Conservation (phyloP, 2,113 vertebrate species). For the Rutilus rutilus region DNA sequence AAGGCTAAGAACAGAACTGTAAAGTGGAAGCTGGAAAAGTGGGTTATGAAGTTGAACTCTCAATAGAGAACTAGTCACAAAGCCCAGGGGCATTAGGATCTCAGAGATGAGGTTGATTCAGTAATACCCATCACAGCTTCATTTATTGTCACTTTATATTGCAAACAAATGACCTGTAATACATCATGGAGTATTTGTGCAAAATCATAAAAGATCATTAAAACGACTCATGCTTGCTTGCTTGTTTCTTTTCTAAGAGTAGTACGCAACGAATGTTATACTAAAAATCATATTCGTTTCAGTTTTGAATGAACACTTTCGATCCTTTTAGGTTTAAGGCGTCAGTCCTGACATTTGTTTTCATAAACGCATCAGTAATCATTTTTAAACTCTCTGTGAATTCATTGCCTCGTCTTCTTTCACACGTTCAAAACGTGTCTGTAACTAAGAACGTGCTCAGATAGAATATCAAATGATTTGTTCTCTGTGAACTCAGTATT, state of each 20-base stretch:
- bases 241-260: background rate
- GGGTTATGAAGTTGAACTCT: constrained; percentile 23
- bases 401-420: background rate
- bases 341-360: background rate
- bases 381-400: background rate
- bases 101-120: background rate
- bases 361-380: background rate
- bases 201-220: background rate
- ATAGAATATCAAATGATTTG: background rate
- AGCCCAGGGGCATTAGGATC: background rate
- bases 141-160: background rate
- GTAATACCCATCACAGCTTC: constrained; percentile 7
- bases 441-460: background rate
- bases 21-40: constrained; percentile 18
- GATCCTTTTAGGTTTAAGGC: background rate
- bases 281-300: background rate
- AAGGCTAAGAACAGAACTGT: constrained; percentile 15
- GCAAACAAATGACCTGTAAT: background rate
- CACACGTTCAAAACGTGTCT: background rate
- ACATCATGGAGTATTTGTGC: background rate
- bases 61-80: constrained; percentile 16
- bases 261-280: background rate
- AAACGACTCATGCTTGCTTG: background rate
- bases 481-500: background rate
- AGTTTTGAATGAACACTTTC: background rate